Evolutionary conservation across 2,113 vertebrate species (phyloP).

Genomic region (Perca fluviatilis): DNA sequence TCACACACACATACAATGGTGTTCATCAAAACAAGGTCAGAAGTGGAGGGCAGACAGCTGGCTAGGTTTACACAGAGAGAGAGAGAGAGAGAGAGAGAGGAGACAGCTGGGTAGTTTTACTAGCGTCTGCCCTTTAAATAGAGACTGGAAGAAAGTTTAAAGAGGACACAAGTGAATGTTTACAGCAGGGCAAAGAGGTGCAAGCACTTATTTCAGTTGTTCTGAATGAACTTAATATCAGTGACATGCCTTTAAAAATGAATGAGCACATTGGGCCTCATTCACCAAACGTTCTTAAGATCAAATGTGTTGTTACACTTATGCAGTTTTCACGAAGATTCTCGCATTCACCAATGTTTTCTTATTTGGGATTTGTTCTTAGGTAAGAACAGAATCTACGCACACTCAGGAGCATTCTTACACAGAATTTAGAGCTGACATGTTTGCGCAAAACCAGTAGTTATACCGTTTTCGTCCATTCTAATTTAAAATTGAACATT

Average conservation of each 20-base stretch:
- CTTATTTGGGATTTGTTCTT: too few relatives aligned
- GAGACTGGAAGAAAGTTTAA: slow-evolving; percentile 75
- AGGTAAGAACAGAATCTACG: too few relatives aligned
- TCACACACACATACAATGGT: slow-evolving; percentile 44
- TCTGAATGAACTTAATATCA: slow-evolving; percentile 40
- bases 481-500: too few relatives aligned
- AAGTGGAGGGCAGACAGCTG: slow-evolving; percentile 80
- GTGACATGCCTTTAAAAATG: slow-evolving; percentile 28
- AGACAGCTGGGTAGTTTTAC: slow-evolving; percentile 77
- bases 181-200: slow-evolving; percentile 63
- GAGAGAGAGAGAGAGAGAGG: slow-evolving; percentile 61
- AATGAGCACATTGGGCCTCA: slow-evolving; percentile 10
- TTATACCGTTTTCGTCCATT: too few relatives aligned
- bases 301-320: too few relatives aligned
- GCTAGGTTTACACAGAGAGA: slow-evolving; percentile 71
- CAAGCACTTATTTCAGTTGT: slow-evolving; percentile 66
- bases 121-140: slow-evolving; percentile 74
- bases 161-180: slow-evolving; percentile 76
- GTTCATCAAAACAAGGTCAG: slow-evolving; percentile 82
- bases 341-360: too few relatives aligned
- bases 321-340: too few relatives aligned
- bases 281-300: too few relatives aligned
- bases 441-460: too few relatives aligned
- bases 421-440: too few relatives aligned
- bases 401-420: too few relatives aligned